A percentile compares a stretch with the other conserved stretches of the same genome.
phyloP scores from a whole-genome alignment of 2,113 vertebrate species.

The Anolis carolinensis region DNA sequence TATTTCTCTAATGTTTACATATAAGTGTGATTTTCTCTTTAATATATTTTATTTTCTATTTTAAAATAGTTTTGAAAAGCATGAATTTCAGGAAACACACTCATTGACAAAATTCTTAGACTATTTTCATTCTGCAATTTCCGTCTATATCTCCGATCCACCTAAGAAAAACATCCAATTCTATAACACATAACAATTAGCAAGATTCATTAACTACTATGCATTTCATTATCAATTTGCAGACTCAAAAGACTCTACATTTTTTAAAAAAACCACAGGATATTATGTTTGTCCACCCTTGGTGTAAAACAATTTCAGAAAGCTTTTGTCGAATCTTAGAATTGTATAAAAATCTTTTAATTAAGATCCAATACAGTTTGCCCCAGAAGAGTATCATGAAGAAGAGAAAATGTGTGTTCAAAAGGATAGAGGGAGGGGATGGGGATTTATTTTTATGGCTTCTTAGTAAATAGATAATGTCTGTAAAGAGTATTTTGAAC shows the following conservation, averaged over 20 bases:
- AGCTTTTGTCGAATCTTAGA: neutral
- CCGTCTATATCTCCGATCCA: no score
- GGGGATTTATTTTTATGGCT: constrained; percentile 55
- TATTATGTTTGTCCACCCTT: neutral
- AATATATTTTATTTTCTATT: no score
- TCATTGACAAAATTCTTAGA: no score
- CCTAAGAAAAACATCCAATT: no score
- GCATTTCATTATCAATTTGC: no score
- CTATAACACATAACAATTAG: no score
- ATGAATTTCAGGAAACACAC: no score
- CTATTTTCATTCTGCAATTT: no score
- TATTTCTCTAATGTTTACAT: no score
- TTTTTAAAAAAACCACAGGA: neutral
- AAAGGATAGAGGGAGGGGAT: neutral
- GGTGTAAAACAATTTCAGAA: neutral
- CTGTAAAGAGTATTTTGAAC: constrained; percentile 57
- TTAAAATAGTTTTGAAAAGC: no score
- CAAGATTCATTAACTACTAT: no score
- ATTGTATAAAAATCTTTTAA: constrained; percentile 40
- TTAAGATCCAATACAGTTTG: constrained; percentile 40
- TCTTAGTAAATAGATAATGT: constrained; percentile 44
- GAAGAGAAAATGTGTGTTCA: constrained; percentile 23
- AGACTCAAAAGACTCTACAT: neutral
- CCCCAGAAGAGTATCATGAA: neutral
- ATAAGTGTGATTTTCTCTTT: no score